Conservation (phyloP, 2,888 invertebrate genomes). For the Pegoplata infirma region DNA sequence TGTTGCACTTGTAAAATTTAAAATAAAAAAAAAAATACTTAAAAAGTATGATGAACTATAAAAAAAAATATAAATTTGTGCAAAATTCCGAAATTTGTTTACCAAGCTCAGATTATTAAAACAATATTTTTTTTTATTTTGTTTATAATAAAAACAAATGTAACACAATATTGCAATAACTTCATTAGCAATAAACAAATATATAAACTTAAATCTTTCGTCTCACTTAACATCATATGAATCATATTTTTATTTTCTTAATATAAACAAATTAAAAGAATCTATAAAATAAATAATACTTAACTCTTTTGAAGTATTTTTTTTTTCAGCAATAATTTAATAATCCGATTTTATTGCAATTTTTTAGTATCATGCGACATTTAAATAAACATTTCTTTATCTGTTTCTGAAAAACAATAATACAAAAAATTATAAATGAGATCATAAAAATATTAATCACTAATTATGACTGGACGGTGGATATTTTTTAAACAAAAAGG, state of each 20-base stretch:
- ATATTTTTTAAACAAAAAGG: neutral
- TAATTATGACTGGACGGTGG: neutral
- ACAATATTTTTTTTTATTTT: too few species aligned
- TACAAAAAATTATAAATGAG: conserved; percentile 12
- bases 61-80: too few species aligned
- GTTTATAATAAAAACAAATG: too few species aligned
- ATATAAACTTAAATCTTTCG: neutral
- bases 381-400: conserved; percentile 24
- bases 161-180: neutral
- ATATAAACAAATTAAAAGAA: conserved; percentile 17
- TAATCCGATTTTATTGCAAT: conserved; percentile 33
- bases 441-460: conserved; percentile 31
- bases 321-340: conserved; percentile 2
- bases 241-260: conserved; percentile 7
- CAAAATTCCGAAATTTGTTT: too few species aligned
- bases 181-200: neutral
- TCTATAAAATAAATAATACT: conserved; percentile 10
- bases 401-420: conserved; percentile 6
- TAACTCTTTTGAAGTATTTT: neutral
- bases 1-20: too few species aligned
- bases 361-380: conserved; percentile 31
- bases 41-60: too few species aligned
- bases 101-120: too few species aligned
- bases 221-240: neutral
- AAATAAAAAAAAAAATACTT: too few species aligned